Conservation (phyloP, 2,113 vertebrate species). For the Connochaetes taurinus region DNA sequence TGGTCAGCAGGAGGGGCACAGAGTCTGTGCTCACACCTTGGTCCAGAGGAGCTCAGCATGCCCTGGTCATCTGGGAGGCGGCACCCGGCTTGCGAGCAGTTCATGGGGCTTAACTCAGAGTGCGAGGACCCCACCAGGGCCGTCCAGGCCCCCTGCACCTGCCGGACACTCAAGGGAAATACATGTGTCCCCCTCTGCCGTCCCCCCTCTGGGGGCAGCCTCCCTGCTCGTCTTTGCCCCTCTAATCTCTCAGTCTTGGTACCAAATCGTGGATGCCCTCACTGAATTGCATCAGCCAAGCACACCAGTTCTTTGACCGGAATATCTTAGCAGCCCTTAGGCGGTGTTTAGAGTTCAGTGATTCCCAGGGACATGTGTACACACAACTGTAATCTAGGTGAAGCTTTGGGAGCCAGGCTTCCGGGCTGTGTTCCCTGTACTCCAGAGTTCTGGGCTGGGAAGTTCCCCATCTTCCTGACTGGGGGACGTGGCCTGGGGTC, state of each 20-base stretch:
- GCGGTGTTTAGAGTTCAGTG: background rate
- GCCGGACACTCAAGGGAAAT: rapidly evolving
- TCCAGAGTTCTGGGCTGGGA: no score
- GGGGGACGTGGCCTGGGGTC: rapidly evolving
- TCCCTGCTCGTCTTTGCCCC: background rate
- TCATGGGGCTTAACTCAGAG: background rate
- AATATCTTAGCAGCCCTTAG: background rate
- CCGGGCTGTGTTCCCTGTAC: rapidly evolving
- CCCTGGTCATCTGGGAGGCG: rapidly evolving
- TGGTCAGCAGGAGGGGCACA: background rate
- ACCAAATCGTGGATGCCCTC: rapidly evolving
- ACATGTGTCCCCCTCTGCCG: rapidly evolving
- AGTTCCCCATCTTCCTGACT: rapidly evolving
- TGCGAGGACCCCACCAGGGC: no score
- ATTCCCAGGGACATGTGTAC: rapidly evolving
- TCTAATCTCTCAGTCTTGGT: no score
- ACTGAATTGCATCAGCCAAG: background rate
- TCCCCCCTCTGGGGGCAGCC: rapidly evolving
- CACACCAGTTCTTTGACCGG: background rate
- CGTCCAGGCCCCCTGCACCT: rapidly evolving
- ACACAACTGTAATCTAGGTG: background rate
- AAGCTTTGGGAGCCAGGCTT: background rate
- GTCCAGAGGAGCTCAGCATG: rapidly evolving
- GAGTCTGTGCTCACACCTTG: rapidly evolving
- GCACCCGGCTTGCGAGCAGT: rapidly evolving